Conservation (phyloP, 2,113 vertebrate genomes). For the Eubucco bourcierii region DNA sequence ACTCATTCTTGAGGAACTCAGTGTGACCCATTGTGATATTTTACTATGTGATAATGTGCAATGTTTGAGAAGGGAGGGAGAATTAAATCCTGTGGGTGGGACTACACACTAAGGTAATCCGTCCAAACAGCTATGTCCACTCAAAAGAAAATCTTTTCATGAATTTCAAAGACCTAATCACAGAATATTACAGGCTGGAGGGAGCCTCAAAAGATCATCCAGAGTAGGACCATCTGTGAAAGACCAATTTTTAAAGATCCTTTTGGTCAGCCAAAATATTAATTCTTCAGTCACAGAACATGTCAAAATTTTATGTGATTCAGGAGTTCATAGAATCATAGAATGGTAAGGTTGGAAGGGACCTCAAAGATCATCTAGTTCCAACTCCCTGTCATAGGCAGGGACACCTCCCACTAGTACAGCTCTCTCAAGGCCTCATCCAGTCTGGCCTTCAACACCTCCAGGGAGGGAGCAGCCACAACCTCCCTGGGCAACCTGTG, state of each 20-base stretch:
- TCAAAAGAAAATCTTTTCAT: background rate
- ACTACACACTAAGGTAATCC: background rate
- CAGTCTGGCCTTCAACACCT: too few species aligned
- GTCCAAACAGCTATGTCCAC: background rate
- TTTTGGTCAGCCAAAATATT: background rate
- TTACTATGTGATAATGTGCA: background rate
- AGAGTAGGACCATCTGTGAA: background rate
- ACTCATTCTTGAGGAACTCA: background rate
- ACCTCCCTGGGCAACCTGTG: too few species aligned
- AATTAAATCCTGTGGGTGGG: background rate
- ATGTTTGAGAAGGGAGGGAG: background rate
- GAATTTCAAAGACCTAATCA: background rate
- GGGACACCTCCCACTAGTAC: too few species aligned
- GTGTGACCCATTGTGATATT: fast-evolving
- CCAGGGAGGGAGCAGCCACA: too few species aligned
- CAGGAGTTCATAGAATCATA: too few species aligned
- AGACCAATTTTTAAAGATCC: background rate
- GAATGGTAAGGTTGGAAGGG: too few species aligned
- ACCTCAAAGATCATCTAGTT: too few species aligned
- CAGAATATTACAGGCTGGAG: too few species aligned
- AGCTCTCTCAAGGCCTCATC: too few species aligned
- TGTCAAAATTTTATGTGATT: background rate
- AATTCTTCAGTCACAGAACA: background rate
- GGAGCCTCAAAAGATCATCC: too few species aligned
- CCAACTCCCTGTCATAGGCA: too few species aligned